A percentile compares a stretch with the other conserved stretches of the same genome.
These are phyloP conservation scores for Pangasius larnaudii DNA, from an alignment of 2,797 vertebrate genomes.

Conservation along the genomic window DNA sequence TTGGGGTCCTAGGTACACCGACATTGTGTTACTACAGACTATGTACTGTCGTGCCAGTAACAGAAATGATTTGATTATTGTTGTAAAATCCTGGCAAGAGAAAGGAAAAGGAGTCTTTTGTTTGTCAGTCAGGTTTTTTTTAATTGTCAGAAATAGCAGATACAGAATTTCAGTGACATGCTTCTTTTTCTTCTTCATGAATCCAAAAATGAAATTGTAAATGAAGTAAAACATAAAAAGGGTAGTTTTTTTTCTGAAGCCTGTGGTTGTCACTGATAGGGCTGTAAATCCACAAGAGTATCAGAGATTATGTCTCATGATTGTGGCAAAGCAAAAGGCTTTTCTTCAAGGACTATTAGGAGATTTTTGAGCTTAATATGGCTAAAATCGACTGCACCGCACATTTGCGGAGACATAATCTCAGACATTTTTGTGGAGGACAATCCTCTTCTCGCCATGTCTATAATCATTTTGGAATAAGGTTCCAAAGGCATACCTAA, in stretches of 20 bases:
- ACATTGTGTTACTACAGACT: neutral
- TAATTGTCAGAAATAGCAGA: neutral
- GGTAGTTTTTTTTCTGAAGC: neutral
- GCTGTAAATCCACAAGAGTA: neutral
- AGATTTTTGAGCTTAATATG: conserved; percentile 1
- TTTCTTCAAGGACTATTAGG: neutral
- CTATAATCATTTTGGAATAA: neutral
- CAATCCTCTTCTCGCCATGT: neutral
- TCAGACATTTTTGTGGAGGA: neutral
- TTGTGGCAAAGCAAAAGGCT: neutral
- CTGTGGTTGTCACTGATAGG: neutral
- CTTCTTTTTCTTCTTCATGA: neutral
- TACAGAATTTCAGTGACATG: neutral
- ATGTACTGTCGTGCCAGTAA: neutral
- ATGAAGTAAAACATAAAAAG: neutral
- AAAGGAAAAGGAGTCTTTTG: neutral
- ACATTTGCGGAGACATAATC: neutral
- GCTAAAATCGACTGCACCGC: neutral
- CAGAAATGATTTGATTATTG: neutral
- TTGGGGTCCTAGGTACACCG: neutral
- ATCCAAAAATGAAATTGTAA: neutral
- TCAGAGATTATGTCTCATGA: conserved; percentile 1
- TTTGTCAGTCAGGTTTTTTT: neutral
- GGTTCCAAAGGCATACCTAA: neutral
- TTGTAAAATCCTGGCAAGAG: neutral